Evolutionary conservation across 2,888 invertebrate genomes (phyloP).

Genomic region (Sarcophaga subvicina): DNA sequence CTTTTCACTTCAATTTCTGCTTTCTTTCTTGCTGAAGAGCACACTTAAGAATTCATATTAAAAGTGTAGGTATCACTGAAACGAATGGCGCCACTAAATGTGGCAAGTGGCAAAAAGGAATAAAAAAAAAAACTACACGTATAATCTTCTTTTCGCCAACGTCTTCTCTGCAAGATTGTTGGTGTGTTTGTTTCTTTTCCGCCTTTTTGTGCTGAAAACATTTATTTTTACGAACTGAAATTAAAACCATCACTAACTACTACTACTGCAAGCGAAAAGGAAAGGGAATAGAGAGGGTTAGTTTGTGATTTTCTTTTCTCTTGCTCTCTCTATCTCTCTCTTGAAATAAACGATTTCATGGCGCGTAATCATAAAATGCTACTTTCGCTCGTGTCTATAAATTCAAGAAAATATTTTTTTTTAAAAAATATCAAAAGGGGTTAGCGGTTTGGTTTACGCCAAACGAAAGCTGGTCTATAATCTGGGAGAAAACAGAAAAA

Average conservation of each 20-base stretch:
- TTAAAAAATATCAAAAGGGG: not conserved
- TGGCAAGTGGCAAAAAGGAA: not conserved
- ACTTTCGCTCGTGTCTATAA: not conserved
- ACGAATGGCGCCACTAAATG: not conserved
- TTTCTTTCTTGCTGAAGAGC: not conserved
- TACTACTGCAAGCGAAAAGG: no score
- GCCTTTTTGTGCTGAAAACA: not conserved
- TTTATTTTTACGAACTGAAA: not conserved
- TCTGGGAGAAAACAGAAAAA: no score
- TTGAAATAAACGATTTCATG: conserved; percentile 4
- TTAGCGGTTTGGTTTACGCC: not conserved
- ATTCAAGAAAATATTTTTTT: not conserved
- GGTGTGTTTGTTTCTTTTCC: not conserved
- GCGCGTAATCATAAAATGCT: conserved; percentile 5
- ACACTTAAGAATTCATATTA: not conserved
- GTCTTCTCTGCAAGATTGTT: no score
- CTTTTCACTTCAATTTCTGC: not conserved
- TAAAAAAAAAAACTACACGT: no score
- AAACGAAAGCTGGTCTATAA: no score
- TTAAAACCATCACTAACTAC: not conserved
- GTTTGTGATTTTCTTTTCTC: not conserved
- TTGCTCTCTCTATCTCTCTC: no score
- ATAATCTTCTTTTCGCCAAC: no score
- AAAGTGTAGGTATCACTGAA: not conserved
- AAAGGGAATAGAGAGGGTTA: not conserved